Conservation (phyloP, 2,888 invertebrate species). For the Heliconius charithonia region DNA sequence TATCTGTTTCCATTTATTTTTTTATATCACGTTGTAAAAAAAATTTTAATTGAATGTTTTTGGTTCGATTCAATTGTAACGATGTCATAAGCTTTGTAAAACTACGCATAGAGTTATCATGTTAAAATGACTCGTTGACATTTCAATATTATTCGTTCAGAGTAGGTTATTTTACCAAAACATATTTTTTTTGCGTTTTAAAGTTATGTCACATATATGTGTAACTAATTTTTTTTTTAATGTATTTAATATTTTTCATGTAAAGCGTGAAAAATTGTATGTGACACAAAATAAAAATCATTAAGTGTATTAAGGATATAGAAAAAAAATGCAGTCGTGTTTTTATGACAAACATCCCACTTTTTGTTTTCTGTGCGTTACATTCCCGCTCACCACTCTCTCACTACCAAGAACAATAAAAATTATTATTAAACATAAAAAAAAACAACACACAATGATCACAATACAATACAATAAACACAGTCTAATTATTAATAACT, state of each 20-base stretch:
- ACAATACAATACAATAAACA: neutral
- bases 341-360: neutral
- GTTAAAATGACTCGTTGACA: neutral
- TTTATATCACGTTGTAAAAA: neutral
- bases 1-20: neutral
- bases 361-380: neutral
- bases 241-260: neutral
- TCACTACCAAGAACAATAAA: too few species aligned
- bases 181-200: too few species aligned
- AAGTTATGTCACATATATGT: neutral
- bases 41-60: conserved; percentile 3
- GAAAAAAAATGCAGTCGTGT: too few species aligned
- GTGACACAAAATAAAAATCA: neutral
- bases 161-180: neutral
- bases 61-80: neutral
- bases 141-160: neutral
- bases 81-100: conserved; percentile 6
- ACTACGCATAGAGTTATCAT: neutral
- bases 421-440: too few species aligned
- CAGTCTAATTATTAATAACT: neutral
- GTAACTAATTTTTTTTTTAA: neutral
- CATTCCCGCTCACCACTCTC: too few species aligned
- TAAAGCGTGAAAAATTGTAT: neutral
- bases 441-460: neutral
- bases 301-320: too few species aligned